These are phyloP conservation scores for Xanthorhoe spadicearia DNA, from an alignment of 2,888 invertebrate genomes.

Conservation along the genomic window DNA sequence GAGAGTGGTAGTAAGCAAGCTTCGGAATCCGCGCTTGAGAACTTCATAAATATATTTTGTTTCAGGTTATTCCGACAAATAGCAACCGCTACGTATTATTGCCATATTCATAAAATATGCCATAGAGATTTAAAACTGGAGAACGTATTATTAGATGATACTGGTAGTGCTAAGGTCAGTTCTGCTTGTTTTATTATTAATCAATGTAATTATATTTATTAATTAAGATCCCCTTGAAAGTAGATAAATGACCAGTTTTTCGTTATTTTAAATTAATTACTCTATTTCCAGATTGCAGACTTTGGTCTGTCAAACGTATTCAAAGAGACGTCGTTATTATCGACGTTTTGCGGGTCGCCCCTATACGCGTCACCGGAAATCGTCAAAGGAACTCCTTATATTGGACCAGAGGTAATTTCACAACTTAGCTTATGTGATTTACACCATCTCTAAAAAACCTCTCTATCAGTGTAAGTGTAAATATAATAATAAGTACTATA, in stretches of 20 bases:
- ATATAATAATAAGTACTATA: too few species aligned
- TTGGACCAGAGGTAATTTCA: conserved; percentile 94
- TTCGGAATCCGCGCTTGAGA: too few species aligned
- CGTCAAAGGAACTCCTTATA: conserved; percentile 97
- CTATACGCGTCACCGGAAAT: conserved; percentile 99
- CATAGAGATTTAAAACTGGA: conserved; percentile 98
- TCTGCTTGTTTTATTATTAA: not conserved
- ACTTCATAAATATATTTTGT: conserved; percentile 16
- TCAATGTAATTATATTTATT: too few species aligned
- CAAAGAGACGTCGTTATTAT: conserved; percentile 92
- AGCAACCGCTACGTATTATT: conserved; percentile 98
- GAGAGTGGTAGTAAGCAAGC: too few species aligned
- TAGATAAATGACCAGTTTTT: too few species aligned
- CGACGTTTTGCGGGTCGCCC: conserved; percentile 98
- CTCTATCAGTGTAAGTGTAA: too few species aligned
- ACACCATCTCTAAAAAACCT: not conserved
- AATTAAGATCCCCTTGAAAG: not conserved
- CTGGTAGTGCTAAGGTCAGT: conserved; percentile 95
- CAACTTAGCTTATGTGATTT: not conserved
- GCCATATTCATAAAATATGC: conserved; percentile 99
- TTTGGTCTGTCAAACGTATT: conserved; percentile 99
- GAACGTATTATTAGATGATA: conserved; percentile 96
- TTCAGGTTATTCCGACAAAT: conserved; percentile 97
- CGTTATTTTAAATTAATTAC: not conserved
- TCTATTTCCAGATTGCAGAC: conserved; percentile 93